These are phyloP conservation scores for Rhamphomyia laevipes DNA, from an alignment of 2,888 invertebrate species.

Conservation along the genomic window DNA sequence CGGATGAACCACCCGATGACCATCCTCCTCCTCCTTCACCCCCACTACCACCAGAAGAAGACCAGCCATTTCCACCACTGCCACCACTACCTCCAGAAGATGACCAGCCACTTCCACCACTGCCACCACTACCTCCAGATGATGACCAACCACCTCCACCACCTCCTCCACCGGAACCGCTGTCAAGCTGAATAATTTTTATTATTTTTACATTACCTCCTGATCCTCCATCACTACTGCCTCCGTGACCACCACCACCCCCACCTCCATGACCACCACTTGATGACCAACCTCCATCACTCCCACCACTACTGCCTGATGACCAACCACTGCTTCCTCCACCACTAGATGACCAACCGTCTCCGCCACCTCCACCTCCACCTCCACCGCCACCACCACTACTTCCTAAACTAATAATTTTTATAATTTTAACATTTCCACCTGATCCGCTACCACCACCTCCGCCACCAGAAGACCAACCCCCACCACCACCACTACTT, in stretches of 20 bases:
- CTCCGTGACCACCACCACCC: background rate
- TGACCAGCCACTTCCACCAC: background rate
- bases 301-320: background rate
- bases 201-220: background rate
- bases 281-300: background rate
- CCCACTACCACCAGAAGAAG: no score
- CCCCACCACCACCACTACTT: background rate
- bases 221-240: background rate
- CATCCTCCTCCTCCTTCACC: no score
- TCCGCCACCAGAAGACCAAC: background rate
- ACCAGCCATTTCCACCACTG: background rate
- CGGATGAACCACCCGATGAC: no score
- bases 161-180: background rate
- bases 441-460: background rate
- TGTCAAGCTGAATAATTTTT: background rate
- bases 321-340: background rate
- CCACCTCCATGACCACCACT: background rate
- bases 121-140: background rate
- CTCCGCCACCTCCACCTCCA: constrained; percentile 14
- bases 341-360: constrained; percentile 1
- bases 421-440: background rate
- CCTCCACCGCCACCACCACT: constrained; percentile 12
- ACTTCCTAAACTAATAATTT: background rate
- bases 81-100: background rate
- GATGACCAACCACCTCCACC: background rate